Evolutionary conservation across 1,140 invertebrate species (phyloP), one percentile per base, ranked within the genome.

Genomic region (Zaprionus kolodkinae): DNA sequence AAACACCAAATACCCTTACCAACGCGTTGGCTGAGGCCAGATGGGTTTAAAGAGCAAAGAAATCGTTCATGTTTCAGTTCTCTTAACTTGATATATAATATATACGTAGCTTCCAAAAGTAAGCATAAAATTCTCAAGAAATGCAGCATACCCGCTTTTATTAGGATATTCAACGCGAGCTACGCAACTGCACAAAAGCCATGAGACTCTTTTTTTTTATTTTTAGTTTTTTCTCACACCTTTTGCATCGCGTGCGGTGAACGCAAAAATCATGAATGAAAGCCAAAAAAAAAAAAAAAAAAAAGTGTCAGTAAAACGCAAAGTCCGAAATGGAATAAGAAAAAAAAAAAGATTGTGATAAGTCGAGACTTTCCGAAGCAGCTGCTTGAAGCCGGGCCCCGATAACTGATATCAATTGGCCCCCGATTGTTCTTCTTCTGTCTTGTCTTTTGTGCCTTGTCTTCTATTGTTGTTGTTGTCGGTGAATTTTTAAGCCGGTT

Each of bases 401-500:
- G 63, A 72, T 64, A 48, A 50, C 72, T 55, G 60, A 38, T 69
- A 74, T 62, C 66, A 70, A 74, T 70, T 66, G 68, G 9, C 67
- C 62, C 62, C 63, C 78, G 78, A 63, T 59, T 68, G 63, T 74
- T 54, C 27, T 74, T 54, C 27, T 66, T 17, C 13, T 33, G 15
- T 21, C 10, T 45, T 30, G 60, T 4, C 27, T 50, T 15, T 13
- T 55, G 12, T 21, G 21, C 21, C 21, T 69, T 21, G 48, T 27
- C n/a, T n/a, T n/a, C n/a, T 21, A 13, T 43, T 27, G 17, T 65
- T 30, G 40, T 52, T 60, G 63, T 59, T 38, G 45, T 21, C 52
- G 33, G n/a, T 38, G 13, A 55, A 64, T 73, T 70, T 61, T 68
- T 76, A 79, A 86, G 83, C 83, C 82, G 81, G 75, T 79, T 86